Percentiles rank a stretch among this genome's conserved stretches.
Evolutionary conservation across 2,888 invertebrate species (phyloP).

Genomic region (Corbicula japonica): DNA sequence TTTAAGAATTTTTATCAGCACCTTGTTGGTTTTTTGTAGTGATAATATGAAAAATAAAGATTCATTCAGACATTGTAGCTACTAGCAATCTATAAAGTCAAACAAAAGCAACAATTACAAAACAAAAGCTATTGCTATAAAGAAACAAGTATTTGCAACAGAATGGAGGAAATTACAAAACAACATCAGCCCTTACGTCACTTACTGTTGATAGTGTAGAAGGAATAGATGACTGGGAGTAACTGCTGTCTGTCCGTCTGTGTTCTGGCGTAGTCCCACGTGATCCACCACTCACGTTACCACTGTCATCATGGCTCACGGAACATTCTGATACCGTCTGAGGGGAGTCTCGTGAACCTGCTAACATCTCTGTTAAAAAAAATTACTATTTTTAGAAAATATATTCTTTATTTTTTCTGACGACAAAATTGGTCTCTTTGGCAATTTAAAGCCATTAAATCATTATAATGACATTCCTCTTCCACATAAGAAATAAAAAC

Average conservation of each 20-base stretch:
- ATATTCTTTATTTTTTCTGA: no score
- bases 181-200: slow-evolving; percentile 64
- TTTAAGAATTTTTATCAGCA: no score
- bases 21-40: background rate
- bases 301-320: slow-evolving; percentile 75
- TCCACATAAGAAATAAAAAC: no score
- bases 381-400: no score
- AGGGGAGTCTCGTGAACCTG: slow-evolving; percentile 57
- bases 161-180: no score
- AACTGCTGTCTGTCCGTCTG: slow-evolving; percentile 69
- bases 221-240: slow-evolving; percentile 72
- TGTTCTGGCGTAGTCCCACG: slow-evolving; percentile 74
- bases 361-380: slow-evolving; percentile 62
- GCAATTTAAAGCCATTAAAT: no score
- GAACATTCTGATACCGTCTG: slow-evolving; percentile 71
- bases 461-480: no score
- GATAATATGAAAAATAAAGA: no score
- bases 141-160: background rate
- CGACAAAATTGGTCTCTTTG: no score
- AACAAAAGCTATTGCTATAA: background rate
- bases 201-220: slow-evolving; percentile 72
- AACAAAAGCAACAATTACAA: background rate
- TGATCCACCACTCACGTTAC: slow-evolving; percentile 74
- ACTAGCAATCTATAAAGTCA: background rate
- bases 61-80: background rate